These are phyloP conservation scores for Melanitta fusca DNA, from an alignment of 2,797 vertebrate species.

Conservation along the genomic window DNA sequence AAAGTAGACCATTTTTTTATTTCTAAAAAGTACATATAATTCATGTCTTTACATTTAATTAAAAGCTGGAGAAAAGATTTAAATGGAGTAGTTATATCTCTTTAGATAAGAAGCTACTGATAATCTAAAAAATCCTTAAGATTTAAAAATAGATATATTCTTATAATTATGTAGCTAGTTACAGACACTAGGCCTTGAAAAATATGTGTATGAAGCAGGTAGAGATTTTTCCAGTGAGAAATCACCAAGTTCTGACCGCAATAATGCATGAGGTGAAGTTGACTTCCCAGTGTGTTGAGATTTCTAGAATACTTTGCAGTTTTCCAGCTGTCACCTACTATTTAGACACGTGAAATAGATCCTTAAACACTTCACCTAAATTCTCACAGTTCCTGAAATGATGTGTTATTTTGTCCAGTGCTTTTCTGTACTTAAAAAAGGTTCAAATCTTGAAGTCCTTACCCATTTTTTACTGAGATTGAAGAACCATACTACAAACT, in stretches of 20 bases:
- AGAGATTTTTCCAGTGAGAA: background rate
- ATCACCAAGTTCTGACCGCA: background rate
- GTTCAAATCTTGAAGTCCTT: background rate
- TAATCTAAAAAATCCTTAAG: background rate
- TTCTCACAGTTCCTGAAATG: background rate
- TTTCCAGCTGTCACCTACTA: background rate
- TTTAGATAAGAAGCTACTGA: background rate
- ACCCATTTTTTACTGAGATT: background rate
- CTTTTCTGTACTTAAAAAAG: constrained; percentile 39
- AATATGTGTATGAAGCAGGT: background rate
- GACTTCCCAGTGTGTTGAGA: background rate
- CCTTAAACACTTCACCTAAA: background rate
- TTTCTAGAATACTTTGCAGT: background rate
- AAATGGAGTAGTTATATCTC: background rate
- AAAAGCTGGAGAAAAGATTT: background rate
- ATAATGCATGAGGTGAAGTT: background rate
- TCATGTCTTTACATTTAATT: background rate
- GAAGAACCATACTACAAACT: constrained; percentile 11
- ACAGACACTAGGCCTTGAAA: background rate
- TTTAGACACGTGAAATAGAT: background rate
- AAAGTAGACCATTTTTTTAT: background rate
- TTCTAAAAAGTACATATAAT: background rate
- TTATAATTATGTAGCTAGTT: background rate
- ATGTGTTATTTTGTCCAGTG: background rate
- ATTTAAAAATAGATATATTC: background rate